phyloP scores from a whole-genome alignment of 2,797 vertebrate genomes.

The Zonotrichia albicollis region DNA sequence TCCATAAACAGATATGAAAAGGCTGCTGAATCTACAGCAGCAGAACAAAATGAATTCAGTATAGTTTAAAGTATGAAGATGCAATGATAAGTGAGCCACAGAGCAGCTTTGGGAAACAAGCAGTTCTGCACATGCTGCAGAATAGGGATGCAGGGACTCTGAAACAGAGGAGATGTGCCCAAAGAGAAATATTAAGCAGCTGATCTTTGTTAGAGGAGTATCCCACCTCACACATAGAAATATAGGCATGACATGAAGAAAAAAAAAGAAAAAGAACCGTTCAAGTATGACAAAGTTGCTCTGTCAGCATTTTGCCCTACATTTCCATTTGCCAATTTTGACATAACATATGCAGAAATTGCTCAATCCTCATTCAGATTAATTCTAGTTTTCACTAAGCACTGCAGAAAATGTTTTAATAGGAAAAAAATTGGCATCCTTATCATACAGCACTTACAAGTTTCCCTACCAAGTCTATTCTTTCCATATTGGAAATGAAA shows the following conservation, averaged over 20 bases:
- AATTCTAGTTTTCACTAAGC: background rate
- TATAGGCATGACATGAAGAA: background rate
- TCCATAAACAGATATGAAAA: background rate
- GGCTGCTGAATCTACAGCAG: background rate
- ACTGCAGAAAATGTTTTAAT: background rate
- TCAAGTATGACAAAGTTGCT: background rate
- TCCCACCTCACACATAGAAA: background rate
- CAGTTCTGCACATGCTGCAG: background rate
- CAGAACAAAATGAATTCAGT: background rate
- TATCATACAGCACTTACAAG: background rate
- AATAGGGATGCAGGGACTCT: fast-evolving
- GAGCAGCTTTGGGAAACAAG: background rate
- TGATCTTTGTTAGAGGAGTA: background rate
- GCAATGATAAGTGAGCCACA: background rate
- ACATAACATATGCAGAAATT: background rate
- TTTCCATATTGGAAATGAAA: background rate
- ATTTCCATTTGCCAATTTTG: background rate
- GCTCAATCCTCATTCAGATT: background rate
- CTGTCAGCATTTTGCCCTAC: background rate
- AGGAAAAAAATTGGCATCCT: background rate
- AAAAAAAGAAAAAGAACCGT: background rate
- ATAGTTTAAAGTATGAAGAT: background rate
- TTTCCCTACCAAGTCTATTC: background rate
- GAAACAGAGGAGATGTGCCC: background rate
- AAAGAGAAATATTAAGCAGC: background rate